phyloP scores from a whole-genome alignment of 2,797 vertebrate genomes.

The Sebastes aleutianus region DNA sequence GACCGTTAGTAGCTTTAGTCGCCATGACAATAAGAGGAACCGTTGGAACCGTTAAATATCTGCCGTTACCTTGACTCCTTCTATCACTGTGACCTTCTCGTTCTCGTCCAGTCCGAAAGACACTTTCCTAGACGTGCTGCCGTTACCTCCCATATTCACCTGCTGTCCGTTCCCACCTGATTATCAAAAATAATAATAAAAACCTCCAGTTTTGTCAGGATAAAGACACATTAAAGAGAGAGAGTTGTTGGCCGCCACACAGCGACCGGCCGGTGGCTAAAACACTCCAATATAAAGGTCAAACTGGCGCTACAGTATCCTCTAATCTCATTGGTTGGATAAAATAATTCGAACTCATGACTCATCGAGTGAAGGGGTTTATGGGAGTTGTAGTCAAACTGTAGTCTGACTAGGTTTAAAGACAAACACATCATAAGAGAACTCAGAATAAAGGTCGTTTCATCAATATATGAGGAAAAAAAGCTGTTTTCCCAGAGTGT shows the following conservation, averaged over 20 bases:
- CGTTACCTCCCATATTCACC: slow-evolving; percentile 83
- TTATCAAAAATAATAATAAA: background rate
- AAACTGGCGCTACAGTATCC: slow-evolving; percentile 59
- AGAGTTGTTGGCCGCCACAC: slow-evolving; percentile 24
- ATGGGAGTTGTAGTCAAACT: slow-evolving; percentile 74
- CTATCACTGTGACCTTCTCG: slow-evolving; percentile 91
- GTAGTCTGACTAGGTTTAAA: background rate
- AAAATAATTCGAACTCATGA: slow-evolving; percentile 39
- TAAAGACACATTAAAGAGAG: background rate
- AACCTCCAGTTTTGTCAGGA: background rate
- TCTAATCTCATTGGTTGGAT: slow-evolving; percentile 64
- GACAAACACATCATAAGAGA: background rate
- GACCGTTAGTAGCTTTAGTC: background rate
- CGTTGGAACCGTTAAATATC: background rate
- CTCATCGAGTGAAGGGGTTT: background rate
- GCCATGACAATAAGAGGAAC: background rate
- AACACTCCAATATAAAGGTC: slow-evolving; percentile 73
- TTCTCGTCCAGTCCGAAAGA: slow-evolving; percentile 91
- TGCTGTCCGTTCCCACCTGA: background rate
- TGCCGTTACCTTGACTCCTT: slow-evolving; percentile 89
- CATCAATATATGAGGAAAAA: background rate
- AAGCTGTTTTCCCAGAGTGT: background rate
- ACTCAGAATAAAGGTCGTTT: too few relatives aligned
- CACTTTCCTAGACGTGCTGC: slow-evolving; percentile 86
- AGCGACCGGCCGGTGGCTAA: slow-evolving; percentile 27